Evolutionary conservation across 2,113 vertebrate genomes (phyloP), one percentile per base, ranked within the genome.

Genomic region (Buteo buteo): DNA sequence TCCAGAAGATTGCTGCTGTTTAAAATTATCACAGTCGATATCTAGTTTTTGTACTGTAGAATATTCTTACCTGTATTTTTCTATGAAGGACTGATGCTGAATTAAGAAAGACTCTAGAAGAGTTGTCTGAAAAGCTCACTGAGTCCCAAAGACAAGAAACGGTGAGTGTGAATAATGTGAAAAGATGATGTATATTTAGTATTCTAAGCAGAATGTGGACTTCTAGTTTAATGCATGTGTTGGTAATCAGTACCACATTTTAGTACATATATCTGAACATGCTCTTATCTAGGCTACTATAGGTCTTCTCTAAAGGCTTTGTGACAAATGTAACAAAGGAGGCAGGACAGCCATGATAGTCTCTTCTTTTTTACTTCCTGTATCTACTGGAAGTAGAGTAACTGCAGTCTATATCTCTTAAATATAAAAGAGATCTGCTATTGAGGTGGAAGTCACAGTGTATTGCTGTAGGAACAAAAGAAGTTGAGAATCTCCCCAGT

Each of bases 31-130:
- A 18, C 17, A 15, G 8, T 36, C 72, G 10, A 58, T 89, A 21
- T 15, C 86, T 86, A n/a, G 13, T 16, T 90, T 95, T 86, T 80
- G 54, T 6, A 28, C 20, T 49, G 10, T 73, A 59, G 16, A 94
- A 24, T 52, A 57, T 78, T 92, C 74, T 89, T 93, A 61, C 16
- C 15, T 90, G 12, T 66, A 45, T 93, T 82, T 97, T 90, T 85
- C 85, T 69, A 15, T 45, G 89, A 88, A 99, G 99, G 97, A 98
- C 97, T 28, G 99, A 99, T 96, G 98, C 98, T 61, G 99, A 99
- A 97, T 99, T 98, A 82, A 99, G 98, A 88, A 98, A 94, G 93
- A 98, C 98, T 67, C 97, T 99, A 96, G 98, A 99, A 96, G 98
- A 97, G 82, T 95, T 99, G 85, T 97, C 98, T 54, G 98, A 97